phyloP scores from a whole-genome alignment of 2,113 vertebrate genomes.

The Callospermophilus lateralis region DNA sequence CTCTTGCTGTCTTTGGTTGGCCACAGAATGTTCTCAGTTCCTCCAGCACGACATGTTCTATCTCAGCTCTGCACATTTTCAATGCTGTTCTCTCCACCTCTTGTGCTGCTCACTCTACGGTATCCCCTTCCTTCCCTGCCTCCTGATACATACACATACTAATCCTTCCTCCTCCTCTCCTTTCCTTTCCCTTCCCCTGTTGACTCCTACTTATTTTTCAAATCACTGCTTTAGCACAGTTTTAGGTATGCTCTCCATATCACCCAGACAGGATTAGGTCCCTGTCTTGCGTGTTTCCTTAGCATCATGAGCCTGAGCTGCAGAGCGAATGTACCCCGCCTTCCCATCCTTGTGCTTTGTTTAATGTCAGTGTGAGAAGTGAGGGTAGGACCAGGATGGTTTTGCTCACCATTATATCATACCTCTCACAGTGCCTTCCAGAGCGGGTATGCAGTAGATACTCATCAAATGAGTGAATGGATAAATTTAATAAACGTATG shows the following conservation, averaged over 20 bases:
- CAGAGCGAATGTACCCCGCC: neutral
- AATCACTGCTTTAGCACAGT: neutral
- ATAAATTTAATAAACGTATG: neutral
- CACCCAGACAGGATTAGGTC: neutral
- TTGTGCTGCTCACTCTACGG: neutral
- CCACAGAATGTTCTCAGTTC: neutral
- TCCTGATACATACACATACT: neutral
- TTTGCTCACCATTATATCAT: neutral
- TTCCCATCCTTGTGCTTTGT: neutral
- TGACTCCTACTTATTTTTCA: neutral
- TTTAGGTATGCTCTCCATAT: neutral
- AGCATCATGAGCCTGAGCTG: neutral
- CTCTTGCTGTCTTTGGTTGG: neutral
- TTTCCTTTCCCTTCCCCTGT: neutral
- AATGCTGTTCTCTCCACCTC: neutral
- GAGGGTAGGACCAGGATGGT: neutral
- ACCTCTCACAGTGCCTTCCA: neutral
- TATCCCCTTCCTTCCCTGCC: neutral
- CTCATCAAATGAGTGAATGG: neutral
- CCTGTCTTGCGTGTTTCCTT: neutral
- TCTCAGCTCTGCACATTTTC: neutral
- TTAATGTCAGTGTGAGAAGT: neutral
- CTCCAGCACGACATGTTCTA: neutral
- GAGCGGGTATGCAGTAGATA: neutral
- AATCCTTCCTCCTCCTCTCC: neutral